Evolutionary conservation across 2,888 invertebrate genomes (phyloP).

Genomic region (Drosophila austrosaltans): DNA sequence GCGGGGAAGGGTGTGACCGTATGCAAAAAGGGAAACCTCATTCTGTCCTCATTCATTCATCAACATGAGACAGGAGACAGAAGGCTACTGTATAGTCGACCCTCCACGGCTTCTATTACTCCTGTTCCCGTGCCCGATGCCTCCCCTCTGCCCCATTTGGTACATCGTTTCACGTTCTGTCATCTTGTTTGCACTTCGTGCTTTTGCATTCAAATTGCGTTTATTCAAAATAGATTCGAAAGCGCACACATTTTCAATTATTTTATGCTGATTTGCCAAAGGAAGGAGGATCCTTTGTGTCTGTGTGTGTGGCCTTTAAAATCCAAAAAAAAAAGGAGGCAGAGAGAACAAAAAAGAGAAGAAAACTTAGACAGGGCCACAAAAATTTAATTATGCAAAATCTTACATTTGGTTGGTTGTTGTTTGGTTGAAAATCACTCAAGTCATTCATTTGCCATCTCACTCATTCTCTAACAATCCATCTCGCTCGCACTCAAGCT

Average conservation of each 20-base stretch:
- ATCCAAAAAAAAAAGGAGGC: not conserved
- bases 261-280: conserved; percentile 71
- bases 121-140: conserved; percentile 34
- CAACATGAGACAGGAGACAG: conserved; percentile 53
- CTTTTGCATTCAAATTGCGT: conserved; percentile 77
- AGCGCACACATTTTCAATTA: conserved; percentile 74
- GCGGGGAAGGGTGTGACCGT: not conserved
- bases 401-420: conserved; percentile 46
- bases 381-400: conserved; percentile 75
- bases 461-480: not conserved
- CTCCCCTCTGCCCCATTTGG: not conserved
- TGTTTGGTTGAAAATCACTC: conserved; percentile 62
- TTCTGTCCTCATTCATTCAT: conserved; percentile 55
- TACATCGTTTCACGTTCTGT: conserved; percentile 47
- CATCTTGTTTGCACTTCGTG: conserved; percentile 74
- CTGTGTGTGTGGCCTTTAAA: conserved; percentile 49
- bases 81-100: conserved; percentile 28
- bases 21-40: conserved; percentile 38
- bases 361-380: conserved; percentile 44
- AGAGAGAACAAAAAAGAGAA: conserved; percentile 12
- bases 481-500: conserved; percentile 33
- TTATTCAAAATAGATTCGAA: conserved; percentile 70
- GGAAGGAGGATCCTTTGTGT: conserved; percentile 66
- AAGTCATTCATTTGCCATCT: conserved; percentile 51
- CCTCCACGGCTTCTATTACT: conserved; percentile 18